phyloP scores from a whole-genome alignment of 2,113 vertebrate species.

The Psittacara wagleri region DNA sequence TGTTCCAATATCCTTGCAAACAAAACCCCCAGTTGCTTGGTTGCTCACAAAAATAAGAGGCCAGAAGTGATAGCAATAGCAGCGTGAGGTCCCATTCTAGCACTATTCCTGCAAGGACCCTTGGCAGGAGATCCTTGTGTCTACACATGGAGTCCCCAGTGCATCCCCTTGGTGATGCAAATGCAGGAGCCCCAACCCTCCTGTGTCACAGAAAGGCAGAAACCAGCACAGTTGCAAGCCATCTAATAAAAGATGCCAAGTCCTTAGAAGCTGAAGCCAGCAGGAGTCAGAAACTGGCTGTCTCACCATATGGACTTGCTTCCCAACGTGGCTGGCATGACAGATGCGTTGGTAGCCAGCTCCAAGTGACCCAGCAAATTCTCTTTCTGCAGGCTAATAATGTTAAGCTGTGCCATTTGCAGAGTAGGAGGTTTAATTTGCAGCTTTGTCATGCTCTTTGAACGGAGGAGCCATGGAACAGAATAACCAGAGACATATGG shows the following conservation, averaged over 20 bases:
- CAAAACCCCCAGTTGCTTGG: neutral
- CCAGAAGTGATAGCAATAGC: neutral
- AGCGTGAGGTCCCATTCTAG: neutral
- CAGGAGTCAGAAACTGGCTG: constrained; percentile 23
- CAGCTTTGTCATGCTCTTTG: neutral
- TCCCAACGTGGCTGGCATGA: neutral
- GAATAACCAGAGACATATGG: neutral
- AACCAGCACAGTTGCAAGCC: neutral
- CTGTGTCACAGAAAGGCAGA: neutral
- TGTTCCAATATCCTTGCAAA: neutral
- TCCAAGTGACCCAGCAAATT: constrained; percentile 40
- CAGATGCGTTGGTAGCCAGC: neutral
- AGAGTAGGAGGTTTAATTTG: constrained; percentile 31
- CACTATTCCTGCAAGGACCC: neutral
- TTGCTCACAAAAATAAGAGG: neutral
- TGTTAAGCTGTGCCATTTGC: neutral
- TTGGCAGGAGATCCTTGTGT: neutral
- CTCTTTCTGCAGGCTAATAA: constrained; percentile 36
- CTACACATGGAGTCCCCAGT: neutral
- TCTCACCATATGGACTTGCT: neutral
- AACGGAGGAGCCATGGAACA: neutral
- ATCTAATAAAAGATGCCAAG: neutral
- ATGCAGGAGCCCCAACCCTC: neutral
- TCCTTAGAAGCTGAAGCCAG: neutral
- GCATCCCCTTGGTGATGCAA: neutral